Evolutionary conservation across 2,888 invertebrate species (phyloP).

Genomic region (Cylindroiulus punctatus): DNA sequence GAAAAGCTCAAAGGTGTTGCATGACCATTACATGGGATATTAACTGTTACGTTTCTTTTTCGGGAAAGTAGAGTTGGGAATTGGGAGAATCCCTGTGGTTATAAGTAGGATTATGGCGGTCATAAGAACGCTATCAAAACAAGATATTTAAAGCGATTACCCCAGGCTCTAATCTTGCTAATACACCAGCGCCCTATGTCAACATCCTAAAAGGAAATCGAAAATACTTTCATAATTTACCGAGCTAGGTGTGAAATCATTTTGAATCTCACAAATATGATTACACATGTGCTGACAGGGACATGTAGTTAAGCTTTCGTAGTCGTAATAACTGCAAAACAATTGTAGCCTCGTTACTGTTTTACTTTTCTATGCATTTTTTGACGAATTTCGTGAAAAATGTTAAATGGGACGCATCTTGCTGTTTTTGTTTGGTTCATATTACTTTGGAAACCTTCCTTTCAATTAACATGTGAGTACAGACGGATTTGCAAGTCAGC

Average conservation of each 20-base stretch:
- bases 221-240: conserved; percentile 10
- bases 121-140: neutral
- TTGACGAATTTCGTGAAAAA: neutral
- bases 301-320: neutral
- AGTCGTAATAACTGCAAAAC: neutral
- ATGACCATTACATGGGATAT: conserved; percentile 4
- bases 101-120: neutral
- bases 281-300: neutral
- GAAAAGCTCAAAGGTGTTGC: neutral
- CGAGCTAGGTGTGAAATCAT: neutral
- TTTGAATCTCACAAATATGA: neutral
- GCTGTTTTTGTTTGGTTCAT: neutral
- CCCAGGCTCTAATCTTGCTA: neutral
- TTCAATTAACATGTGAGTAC: neutral
- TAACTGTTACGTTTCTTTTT: neutral
- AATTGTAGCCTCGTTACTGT: neutral
- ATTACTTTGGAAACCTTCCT: neutral
- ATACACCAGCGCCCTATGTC: neutral
- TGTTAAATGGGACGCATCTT: neutral
- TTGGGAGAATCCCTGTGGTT: neutral
- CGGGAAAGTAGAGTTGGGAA: conserved; percentile 20
- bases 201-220: conserved; percentile 7
- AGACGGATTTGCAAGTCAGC: too few species aligned
- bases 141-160: neutral
- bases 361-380: neutral